phyloP scores from a whole-genome alignment of 2,113 vertebrate species.

The Tachuris rubrigastra region DNA sequence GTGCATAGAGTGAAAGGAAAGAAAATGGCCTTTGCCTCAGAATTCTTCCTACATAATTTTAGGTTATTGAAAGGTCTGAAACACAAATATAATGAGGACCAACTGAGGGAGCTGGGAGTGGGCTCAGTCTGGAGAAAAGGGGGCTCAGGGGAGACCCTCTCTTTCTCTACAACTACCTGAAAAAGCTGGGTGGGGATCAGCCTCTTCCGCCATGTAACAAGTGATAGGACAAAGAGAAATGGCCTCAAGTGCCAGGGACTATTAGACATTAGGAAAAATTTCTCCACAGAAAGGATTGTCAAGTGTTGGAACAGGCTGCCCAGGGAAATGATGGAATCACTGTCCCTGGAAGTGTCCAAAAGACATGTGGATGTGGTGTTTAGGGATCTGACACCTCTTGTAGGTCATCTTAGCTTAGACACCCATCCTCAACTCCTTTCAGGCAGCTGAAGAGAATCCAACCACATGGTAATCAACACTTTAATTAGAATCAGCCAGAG shows the following conservation, averaged over 20 bases:
- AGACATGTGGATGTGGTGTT: not conserved
- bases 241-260: not conserved
- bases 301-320: not conserved
- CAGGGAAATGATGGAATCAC: not conserved
- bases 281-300: not conserved
- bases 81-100: not conserved
- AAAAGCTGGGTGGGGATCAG: accelerated
- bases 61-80: not conserved
- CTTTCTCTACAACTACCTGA: not conserved
- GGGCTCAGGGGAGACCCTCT: no score
- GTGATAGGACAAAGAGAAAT: not conserved
- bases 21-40: not conserved
- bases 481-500: not conserved
- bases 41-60: not conserved
- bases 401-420: not conserved
- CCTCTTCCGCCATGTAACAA: not conserved
- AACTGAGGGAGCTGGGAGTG: not conserved
- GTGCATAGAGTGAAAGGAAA: not conserved
- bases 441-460: not conserved
- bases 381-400: not conserved
- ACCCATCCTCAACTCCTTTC: not conserved
- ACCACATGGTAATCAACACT: not conserved
- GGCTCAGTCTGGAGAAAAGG: not conserved
- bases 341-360: not conserved
- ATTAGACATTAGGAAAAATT: not conserved